phyloP scores from a whole-genome alignment of 2,113 vertebrate genomes.

The Hoplias malabaricus region DNA sequence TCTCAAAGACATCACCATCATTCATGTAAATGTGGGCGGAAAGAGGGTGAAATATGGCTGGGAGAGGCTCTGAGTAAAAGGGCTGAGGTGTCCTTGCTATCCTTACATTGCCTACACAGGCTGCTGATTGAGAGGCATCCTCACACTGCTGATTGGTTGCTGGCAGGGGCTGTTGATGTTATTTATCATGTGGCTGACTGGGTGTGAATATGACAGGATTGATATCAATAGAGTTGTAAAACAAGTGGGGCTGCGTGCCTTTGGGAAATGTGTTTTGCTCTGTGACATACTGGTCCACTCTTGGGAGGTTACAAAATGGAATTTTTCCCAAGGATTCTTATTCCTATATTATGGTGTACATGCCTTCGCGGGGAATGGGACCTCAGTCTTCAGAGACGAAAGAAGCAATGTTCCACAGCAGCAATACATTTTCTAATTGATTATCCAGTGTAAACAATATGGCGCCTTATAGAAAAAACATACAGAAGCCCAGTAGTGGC shows the following conservation, averaged over 20 bases:
- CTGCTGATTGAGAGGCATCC: constrained; percentile 28
- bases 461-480: too few relatives aligned
- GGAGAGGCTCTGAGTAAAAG: constrained; percentile 8
- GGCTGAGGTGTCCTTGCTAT: constrained; percentile 17
- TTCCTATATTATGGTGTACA: too few relatives aligned
- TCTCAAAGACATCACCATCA: constrained; percentile 28
- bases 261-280: too few relatives aligned
- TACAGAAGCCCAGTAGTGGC: too few relatives aligned
- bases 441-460: too few relatives aligned
- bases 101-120: background rate
- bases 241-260: constrained; percentile 49
- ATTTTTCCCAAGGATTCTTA: too few relatives aligned
- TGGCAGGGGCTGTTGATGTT: constrained; percentile 44
- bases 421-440: too few relatives aligned
- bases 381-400: too few relatives aligned
- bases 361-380: too few relatives aligned
- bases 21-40: constrained; percentile 21
- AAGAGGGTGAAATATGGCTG: background rate
- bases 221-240: constrained; percentile 59
- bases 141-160: constrained; percentile 49
- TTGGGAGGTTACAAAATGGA: too few relatives aligned
- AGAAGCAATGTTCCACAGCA: too few relatives aligned
- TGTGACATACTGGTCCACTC: too few relatives aligned
- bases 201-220: constrained; percentile 51
- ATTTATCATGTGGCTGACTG: constrained; percentile 53